These are phyloP conservation scores for Nylanderia fulva DNA, from an alignment of 1,140 invertebrate species.

Conservation along the genomic window DNA sequence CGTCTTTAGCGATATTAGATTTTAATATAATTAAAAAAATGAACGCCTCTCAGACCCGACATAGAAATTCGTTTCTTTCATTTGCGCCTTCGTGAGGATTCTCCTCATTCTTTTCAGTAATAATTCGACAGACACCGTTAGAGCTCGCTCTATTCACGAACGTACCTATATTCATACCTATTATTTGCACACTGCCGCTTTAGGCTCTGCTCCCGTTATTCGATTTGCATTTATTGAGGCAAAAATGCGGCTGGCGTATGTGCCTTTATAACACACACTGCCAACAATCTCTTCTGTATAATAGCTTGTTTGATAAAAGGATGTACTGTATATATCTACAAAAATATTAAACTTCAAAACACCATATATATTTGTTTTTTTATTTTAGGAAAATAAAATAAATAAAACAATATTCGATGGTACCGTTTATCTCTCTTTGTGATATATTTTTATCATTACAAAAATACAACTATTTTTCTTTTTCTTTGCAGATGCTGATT, in stretches of 20 bases:
- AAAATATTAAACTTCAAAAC: no score
- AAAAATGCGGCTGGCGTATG: background rate
- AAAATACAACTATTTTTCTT: background rate
- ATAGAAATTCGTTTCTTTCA: conserved; percentile 40
- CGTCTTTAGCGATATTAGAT: conserved; percentile 22
- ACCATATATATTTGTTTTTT: background rate
- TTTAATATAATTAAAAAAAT: conserved; percentile 57
- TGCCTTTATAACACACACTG: background rate
- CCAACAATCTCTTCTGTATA: conserved; percentile 5
- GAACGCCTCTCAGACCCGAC: no score
- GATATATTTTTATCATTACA: background rate
- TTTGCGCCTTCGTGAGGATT: conserved; percentile 8
- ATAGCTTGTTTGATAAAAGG: conserved; percentile 15
- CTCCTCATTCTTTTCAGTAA: conserved; percentile 32
- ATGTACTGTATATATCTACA: no score
- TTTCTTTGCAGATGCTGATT: background rate
- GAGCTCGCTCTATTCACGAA: conserved; percentile 12
- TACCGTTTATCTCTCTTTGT: background rate
- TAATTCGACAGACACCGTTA: conserved; percentile 39
- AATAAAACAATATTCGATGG: background rate
- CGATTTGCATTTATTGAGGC: conserved; percentile 6
- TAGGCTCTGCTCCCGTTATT: conserved; percentile 10
- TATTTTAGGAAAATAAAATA: background rate
- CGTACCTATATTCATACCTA: conserved; percentile 48
- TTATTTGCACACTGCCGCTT: conserved; percentile 32